Conservation (phyloP, 2,113 vertebrate genomes). For the Pterocles orientalis region DNA sequence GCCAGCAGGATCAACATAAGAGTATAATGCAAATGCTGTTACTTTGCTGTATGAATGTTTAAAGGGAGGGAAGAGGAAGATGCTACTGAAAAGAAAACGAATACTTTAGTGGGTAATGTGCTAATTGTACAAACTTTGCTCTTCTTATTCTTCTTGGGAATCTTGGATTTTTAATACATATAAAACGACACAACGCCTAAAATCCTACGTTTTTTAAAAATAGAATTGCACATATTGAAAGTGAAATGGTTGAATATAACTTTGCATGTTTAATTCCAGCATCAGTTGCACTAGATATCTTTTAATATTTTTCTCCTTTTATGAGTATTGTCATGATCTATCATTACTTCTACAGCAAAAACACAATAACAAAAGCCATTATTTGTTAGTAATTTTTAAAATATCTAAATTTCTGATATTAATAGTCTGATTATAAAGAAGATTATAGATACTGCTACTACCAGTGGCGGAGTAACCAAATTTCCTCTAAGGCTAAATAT, state of each 20-base stretch:
- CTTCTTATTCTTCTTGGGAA: background rate
- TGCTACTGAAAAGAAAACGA: background rate
- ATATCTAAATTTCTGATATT: background rate
- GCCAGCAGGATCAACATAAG: slow-evolving; percentile 29
- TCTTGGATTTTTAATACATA: background rate
- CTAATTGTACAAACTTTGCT: background rate
- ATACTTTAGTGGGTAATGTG: background rate
- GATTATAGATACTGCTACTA: background rate
- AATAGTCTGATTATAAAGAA: background rate
- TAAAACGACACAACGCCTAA: background rate
- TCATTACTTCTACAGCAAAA: background rate
- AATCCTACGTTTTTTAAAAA: background rate
- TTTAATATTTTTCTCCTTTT: background rate
- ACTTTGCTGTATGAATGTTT: background rate
- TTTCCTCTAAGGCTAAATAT: background rate
- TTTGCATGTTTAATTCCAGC: background rate
- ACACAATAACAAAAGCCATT: background rate
- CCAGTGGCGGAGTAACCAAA: background rate
- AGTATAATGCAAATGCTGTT: background rate
- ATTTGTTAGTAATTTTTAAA: background rate
- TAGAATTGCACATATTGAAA: background rate
- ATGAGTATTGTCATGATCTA: background rate
- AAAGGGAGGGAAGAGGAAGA: background rate
- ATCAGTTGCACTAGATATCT: background rate
- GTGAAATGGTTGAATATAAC: background rate